Base-by-base conservation (phyloP, 2,113 vertebrate species). In the Lanius collurio region DNA sequence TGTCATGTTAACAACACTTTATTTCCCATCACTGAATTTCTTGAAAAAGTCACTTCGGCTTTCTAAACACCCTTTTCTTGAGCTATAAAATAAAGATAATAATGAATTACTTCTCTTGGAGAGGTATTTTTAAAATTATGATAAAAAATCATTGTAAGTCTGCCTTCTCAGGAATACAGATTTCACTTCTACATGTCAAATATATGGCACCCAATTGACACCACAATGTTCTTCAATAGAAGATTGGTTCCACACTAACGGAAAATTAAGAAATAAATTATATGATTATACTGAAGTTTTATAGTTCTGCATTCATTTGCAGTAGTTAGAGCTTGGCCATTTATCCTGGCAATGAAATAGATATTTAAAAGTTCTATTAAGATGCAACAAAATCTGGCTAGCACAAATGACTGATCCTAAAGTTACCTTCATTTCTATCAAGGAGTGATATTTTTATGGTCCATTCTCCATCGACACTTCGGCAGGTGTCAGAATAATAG, bases 231-330 rank as follows among this genome's bases (percentile, higher is more conserved):
- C 69, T 64, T 71, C 81, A 75, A 28, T 3, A 82, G 74, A 93
- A 82, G 50, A 79, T 37, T 56, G 35, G 44, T 59, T 82, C 90
- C 68, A 49, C 52, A 26, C 24, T 49, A 64, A 71, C 0, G 1
- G 69, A 85, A 94, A 95, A 95, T 93, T 75, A 94, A 91, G 84
- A 93, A 93, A 94, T 93, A 93, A 91, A 91, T 91, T 89, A 70
- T 39, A 68, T 59, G 17, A 78, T 87, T 75, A 59, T 82, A 64
- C 30, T 60, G 60, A 71, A 82, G 26, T 84, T 93, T 91, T 87
- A 94, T 47, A 79, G 56, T 89, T 93, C 77, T 94, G 60, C 74
- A 81, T 94, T 87, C 90, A 82, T 89, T 91, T 93, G 39, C 30
- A 75, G 35, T 47, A 75, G 47, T 56, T 91, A 95, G 89, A 90